Evolutionary conservation across 92 coral and sea anemone genomes (phyloP), one percentile per base, ranked within the genome.

Genomic region (Parazoanthus swiftii): DNA sequence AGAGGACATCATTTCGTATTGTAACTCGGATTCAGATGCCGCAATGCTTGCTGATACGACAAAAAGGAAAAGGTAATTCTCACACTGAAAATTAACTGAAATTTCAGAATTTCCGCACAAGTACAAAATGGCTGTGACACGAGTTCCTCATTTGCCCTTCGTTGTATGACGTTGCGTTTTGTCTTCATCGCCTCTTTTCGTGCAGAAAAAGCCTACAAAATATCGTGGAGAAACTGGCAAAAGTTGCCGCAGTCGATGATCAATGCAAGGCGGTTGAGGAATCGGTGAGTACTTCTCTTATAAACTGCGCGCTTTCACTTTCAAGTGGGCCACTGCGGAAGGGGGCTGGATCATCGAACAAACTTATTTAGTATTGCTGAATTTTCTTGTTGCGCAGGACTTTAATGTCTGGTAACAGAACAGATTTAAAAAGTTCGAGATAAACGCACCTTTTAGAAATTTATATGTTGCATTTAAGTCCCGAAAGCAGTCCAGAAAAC

Each of bases 121-220:
- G 46, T 13, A 43, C 46, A 71, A 70, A 68, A 44, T 72, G 85
- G 48, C 26, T 37, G 35, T 54, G 87, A 14, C 66, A 84, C 59
- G 51, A 84, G 70, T 93, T 93, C 95, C 94, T 92, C 92, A 90
- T 90, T 90, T 95, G 92, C 82, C 88, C 90, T 94, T 94, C 88
- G 91, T 93, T 82, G 88, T 85, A 89, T 92, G 96, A 95, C 98
- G 98, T 93, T 92, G 94, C 93, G 85, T 90, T 88, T 85, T 77
- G 80, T 86, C 78, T 76, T 90, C 78, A 86, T 86, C 86, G 7
- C 81, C 46, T 65, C 73, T 43, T 37, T 29, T 39, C 56, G 85
- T 76, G 86, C 86, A 92, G 96, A 65, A 82, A 85, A 37, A 87
- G 89, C 39, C 96, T 95, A 70, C 92, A 70, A 59, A 93, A 74